Conservation (phyloP, 2,113 vertebrate genomes). For the Bolborhynchus lineola region DNA sequence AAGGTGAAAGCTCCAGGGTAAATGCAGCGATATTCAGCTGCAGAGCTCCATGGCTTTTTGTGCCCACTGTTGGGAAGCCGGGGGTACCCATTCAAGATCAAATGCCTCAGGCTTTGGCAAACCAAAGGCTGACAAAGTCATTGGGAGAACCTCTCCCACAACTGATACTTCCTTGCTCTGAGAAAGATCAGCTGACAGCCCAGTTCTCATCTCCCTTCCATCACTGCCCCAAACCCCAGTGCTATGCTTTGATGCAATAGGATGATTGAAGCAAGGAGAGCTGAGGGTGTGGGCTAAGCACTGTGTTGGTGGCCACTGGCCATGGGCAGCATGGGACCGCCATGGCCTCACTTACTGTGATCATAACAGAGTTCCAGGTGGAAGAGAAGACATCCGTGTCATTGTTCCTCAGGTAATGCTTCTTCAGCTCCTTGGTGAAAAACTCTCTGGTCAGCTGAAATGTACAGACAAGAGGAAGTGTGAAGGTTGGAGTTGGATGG, state of each 20-base stretch:
- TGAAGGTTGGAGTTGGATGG: neutral
- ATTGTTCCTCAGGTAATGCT: constrained; percentile 86
- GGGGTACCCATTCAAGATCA: neutral
- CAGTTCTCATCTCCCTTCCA: neutral
- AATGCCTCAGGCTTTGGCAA: neutral
- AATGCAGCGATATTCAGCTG: accelerated
- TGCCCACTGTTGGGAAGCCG: neutral
- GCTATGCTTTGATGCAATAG: accelerated
- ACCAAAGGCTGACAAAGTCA: neutral
- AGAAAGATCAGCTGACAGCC: neutral
- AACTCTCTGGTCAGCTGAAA: constrained; percentile 89
- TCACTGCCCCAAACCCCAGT: accelerated
- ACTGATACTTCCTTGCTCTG: neutral
- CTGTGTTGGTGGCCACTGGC: accelerated
- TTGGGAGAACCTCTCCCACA: neutral
- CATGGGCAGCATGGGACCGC: accelerated
- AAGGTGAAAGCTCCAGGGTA: neutral
- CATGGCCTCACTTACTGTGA: constrained; percentile 78
- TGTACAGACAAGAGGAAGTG: neutral
- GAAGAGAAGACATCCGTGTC: constrained; percentile 84
- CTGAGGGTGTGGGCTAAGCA: neutral
- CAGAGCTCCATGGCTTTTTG: neutral
- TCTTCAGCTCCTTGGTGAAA: constrained; percentile 89
- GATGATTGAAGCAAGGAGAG: neutral
- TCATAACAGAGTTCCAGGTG: constrained; percentile 94